phyloP scores from a whole-genome alignment of 1,140 invertebrate species.

The Mizuhopecten yessoensis region DNA sequence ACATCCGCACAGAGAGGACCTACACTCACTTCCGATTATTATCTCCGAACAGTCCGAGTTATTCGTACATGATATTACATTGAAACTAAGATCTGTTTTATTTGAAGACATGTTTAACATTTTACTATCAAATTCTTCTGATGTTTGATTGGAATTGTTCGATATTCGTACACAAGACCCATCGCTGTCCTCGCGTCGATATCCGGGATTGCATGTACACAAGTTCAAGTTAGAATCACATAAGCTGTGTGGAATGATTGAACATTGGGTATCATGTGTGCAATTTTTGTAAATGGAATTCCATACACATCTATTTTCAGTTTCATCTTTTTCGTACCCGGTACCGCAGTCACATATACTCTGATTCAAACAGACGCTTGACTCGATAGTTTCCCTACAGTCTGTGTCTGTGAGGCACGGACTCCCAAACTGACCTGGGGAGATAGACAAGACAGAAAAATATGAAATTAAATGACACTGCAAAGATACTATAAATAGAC shows the following conservation, averaged over 20 bases:
- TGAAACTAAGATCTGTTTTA: background rate
- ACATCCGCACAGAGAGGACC: background rate
- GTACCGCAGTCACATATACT: background rate
- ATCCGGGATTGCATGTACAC: background rate
- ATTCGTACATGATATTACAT: background rate
- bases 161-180: background rate
- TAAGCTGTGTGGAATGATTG: background rate
- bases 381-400: background rate
- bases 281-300: background rate
- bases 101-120: background rate
- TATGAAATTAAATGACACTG: no score
- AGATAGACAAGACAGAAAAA: no score
- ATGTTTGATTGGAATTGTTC: background rate
- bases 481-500: background rate
- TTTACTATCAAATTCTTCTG: background rate
- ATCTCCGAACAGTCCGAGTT: background rate
- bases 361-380: conserved; percentile 20
- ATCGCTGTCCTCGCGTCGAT: background rate
- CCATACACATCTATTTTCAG: background rate
- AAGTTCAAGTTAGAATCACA: background rate
- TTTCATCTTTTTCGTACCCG: background rate
- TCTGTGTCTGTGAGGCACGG: background rate
- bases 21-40: background rate
- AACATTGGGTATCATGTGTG: background rate
- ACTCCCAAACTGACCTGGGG: background rate